Conservation (phyloP, 2,888 invertebrate genomes). For the Drosophila parthenogenetica region DNA sequence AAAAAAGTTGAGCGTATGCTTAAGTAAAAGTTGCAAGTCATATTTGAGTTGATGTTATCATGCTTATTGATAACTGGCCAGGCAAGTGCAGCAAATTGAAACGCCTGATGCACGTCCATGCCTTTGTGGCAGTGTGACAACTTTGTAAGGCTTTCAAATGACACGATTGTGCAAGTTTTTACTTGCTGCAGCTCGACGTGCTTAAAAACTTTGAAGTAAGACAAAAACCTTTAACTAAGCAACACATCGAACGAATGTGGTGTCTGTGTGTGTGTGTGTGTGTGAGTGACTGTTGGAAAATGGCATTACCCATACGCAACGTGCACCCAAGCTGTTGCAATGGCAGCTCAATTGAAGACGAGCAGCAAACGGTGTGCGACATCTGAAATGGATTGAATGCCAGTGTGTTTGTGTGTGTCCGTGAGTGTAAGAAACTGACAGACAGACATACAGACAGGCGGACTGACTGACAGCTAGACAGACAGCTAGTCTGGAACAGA, state of each 20-base stretch:
- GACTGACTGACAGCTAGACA: constrained; percentile 7
- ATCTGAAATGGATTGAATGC: constrained; percentile 68
- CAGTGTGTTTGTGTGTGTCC: constrained; percentile 26
- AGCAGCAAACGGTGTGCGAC: constrained; percentile 49
- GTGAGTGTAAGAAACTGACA: constrained; percentile 23
- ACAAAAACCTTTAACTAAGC: constrained; percentile 70
- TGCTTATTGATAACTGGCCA: constrained; percentile 69
- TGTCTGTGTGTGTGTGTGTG: constrained; percentile 14
- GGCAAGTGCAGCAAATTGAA: constrained; percentile 57
- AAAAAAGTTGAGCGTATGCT: constrained; percentile 21
- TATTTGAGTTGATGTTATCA: constrained; percentile 56
- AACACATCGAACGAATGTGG: constrained; percentile 14
- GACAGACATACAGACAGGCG: constrained; percentile 18
- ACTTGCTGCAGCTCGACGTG: constrained; percentile 62
- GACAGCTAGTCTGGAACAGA: constrained; percentile 7
- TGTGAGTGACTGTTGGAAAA: constrained; percentile 16
- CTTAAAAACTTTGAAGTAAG: constrained; percentile 63
- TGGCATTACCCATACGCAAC: constrained; percentile 64
- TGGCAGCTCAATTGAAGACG: constrained; percentile 41
- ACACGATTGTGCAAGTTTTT: constrained; percentile 65
- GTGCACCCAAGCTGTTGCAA: constrained; percentile 34
- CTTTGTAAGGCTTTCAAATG: constrained; percentile 62
- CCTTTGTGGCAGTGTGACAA: constrained; percentile 50
- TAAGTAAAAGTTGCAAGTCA: constrained; percentile 57
- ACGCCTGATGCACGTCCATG: constrained; percentile 33